Conservation (phyloP, 2,113 vertebrate genomes). For the Nothobranchius furzeri region DNA sequence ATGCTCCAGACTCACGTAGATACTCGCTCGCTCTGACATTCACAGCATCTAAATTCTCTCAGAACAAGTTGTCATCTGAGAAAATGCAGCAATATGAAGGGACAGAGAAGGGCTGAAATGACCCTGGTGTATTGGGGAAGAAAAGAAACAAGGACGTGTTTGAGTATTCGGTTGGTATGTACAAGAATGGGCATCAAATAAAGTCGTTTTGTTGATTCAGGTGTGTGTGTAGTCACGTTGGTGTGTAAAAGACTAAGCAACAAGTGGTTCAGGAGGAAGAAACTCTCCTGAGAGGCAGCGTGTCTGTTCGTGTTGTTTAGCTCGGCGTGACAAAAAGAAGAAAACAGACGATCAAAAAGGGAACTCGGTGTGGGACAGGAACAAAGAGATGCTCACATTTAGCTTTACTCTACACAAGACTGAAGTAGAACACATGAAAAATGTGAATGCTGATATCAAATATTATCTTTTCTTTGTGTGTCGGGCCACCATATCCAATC, state of each 20-base stretch:
- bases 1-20: conserved; percentile 26
- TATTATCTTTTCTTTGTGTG: conserved; percentile 1
- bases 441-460: not conserved
- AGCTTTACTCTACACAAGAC: conserved; percentile 27
- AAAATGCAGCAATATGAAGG: conserved; percentile 4
- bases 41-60: conserved; percentile 20
- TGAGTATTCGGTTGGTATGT: conserved; percentile 7
- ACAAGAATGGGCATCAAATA: conserved; percentile 11
- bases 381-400: conserved; percentile 37
- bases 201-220: not conserved
- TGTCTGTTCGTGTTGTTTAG: conserved; percentile 55
- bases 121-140: conserved; percentile 39
- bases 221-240: not conserved
- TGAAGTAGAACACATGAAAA: conserved; percentile 3
- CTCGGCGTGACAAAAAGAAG: conserved; percentile 48
- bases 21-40: conserved; percentile 30
- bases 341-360: conserved; percentile 51
- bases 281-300: conserved; percentile 42
- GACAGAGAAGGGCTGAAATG: conserved; percentile 26
- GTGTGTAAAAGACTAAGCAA: conserved; percentile 20
- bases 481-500: not conserved
- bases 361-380: conserved; percentile 29
- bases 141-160: conserved; percentile 12
- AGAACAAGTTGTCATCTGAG: conserved; percentile 27
- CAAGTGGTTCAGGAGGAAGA: conserved; percentile 33